phyloP scores from a whole-genome alignment of 2,888 invertebrate genomes.

The Nemotelus nigrinus region DNA sequence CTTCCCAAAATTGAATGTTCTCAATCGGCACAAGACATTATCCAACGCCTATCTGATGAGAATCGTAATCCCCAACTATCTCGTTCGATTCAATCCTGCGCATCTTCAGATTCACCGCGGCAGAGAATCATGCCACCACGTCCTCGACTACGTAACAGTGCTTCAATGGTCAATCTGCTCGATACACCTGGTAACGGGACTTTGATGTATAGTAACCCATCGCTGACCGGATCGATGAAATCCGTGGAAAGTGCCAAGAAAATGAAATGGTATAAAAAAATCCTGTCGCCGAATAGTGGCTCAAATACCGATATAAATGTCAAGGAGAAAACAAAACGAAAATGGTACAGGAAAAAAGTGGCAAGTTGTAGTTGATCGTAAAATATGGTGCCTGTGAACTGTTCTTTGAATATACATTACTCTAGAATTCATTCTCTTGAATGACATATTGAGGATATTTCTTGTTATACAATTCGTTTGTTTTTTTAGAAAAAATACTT shows the following conservation, averaged over 20 bases:
- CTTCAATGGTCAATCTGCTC: conserved; percentile 37
- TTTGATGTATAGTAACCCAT: conserved; percentile 35
- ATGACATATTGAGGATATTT: too few relatives aligned
- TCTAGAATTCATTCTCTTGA: neutral
- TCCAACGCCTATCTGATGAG: conserved; percentile 4
- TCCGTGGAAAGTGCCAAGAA: conserved; percentile 40
- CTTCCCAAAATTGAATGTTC: conserved; percentile 6
- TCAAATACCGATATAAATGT: conserved; percentile 9
- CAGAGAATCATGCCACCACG: conserved; percentile 36
- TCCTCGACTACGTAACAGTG: conserved; percentile 5
- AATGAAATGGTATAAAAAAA: conserved; percentile 46
- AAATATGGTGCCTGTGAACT: neutral
- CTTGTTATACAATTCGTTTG: too few relatives aligned
- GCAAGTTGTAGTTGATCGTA: conserved; percentile 24
- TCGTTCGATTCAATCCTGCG: neutral
- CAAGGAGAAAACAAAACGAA: conserved; percentile 37
- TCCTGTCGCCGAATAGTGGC: conserved; percentile 42
- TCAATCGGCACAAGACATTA: conserved; percentile 3
- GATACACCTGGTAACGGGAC: neutral
- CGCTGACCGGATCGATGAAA: conserved; percentile 22
- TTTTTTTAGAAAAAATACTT: too few relatives aligned
- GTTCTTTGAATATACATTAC: conserved; percentile 7
- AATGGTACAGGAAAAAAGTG: conserved; percentile 46
- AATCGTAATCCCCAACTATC: conserved; percentile 12
- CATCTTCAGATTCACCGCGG: neutral